Base-by-base conservation (phyloP, 2,888 invertebrate species). In the Linnaemya vulpina region DNA sequence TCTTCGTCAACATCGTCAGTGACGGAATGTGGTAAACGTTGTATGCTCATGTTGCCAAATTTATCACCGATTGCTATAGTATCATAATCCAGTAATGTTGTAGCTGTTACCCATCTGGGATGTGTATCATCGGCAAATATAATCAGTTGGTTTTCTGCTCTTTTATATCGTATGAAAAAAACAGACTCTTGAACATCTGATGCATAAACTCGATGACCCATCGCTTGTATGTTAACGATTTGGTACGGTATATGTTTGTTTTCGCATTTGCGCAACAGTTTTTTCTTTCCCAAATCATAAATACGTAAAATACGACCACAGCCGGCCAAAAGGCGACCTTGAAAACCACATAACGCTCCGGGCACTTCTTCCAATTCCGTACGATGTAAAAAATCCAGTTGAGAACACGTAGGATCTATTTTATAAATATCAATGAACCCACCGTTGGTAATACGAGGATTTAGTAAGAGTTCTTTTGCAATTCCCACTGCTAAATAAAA, bases 1-100 rank as follows among this genome's bases (percentile, higher is more conserved):
- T 99, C 99, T 93, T 99, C 99, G 91, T 99, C 99, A 0, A 99
- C 98, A 91, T 99, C 99, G 92, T 99, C 99, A 35, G 96, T 97
- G 1, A 98, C 96, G 80, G 97, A 97, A 74, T 96, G 95, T 0
- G 99, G 98, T 76, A 99, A 92, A 60, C 98, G 94, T 89, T 98
- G 96, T 78, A 99, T 95, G 79, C 97, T 95, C 87, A 99, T 94
- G 91, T 98, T 99, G 43, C 99, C 99, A 93, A 99, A 99, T 93
- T 99, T 99, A 92, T 99, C 99, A 9, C 98, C 97, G 83, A 97
- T 96, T 0, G 98, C 99, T 17, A 99, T 96, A 0, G 99, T 99
- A 90, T 98, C 98, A 89, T 98, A 99, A 93, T 99, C 99, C 67
- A 99, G 93, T 71, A 99, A 94, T 86, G 96, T 96, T 3, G 97